phyloP scores from a whole-genome alignment of 2,113 vertebrate genomes.

The Tautogolabrus adspersus region DNA sequence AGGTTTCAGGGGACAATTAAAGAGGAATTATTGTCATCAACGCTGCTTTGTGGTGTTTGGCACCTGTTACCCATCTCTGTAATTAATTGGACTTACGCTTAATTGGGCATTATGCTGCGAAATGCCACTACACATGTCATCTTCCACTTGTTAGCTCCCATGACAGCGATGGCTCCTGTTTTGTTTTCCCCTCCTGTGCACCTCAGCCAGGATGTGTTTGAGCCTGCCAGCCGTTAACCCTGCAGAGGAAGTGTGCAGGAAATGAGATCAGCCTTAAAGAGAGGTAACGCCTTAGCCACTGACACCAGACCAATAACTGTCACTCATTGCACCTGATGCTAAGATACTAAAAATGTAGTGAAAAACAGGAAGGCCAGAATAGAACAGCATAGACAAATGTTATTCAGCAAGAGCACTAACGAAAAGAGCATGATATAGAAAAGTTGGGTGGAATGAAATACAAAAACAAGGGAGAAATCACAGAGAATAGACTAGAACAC shows the following conservation, averaged over 20 bases:
- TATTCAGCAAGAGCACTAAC: not conserved
- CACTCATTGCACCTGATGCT: constrained; percentile 77
- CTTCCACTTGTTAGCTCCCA: constrained; percentile 39
- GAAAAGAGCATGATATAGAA: constrained; percentile 2
- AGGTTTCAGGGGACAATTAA: constrained; percentile 9
- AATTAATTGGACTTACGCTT: constrained; percentile 10
- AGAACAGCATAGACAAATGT: constrained; percentile 17
- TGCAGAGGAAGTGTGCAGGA: constrained; percentile 80
- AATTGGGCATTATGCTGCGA: constrained; percentile 26
- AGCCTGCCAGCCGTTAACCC: constrained; percentile 74
- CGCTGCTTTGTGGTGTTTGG: constrained; percentile 17
- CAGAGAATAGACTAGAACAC: not conserved
- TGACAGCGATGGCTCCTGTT: constrained; percentile 49
- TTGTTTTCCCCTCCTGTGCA: constrained; percentile 50
- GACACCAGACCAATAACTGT: constrained; percentile 82
- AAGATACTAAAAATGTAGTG: constrained; percentile 57
- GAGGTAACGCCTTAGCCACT: constrained; percentile 77
- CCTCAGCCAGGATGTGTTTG: constrained; percentile 62
- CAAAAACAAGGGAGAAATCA: not conserved
- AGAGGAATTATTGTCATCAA: constrained; percentile 20
- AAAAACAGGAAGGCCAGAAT: constrained; percentile 65
- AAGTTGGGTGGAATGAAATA: constrained; percentile 11
- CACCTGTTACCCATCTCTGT: constrained; percentile 13
- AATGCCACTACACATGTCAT: constrained; percentile 38
- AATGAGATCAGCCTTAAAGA: constrained; percentile 80